Conservation (phyloP, 2,797 vertebrate genomes). For the Hippoglossus hippoglossus region DNA sequence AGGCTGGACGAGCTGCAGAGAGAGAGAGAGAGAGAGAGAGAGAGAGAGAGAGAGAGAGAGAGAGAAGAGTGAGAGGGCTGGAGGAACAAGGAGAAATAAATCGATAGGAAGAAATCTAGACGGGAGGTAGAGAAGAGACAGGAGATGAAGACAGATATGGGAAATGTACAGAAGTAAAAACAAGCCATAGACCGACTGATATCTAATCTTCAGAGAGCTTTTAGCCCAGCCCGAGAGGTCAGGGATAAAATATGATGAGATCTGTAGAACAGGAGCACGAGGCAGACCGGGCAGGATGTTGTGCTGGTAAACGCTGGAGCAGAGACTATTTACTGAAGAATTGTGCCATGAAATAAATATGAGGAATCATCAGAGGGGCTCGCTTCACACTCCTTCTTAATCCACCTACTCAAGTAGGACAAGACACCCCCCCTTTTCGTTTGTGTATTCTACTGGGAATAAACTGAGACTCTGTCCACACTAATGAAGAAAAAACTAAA, state of each 20-base stretch:
- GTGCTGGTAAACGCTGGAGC: constrained; percentile 51
- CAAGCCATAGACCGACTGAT: constrained; percentile 44
- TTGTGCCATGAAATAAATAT: constrained; percentile 75
- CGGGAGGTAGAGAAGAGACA: constrained; percentile 34
- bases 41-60: constrained; percentile 31
- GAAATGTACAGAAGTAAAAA: constrained; percentile 60
- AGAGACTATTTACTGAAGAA: constrained; percentile 69
- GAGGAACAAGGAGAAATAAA: constrained; percentile 58
- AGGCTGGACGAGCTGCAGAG: constrained; percentile 45
- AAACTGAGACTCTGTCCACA: constrained; percentile 28
- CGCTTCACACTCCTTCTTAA: constrained; percentile 65
- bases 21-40: constrained; percentile 36
- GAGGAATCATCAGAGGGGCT: constrained; percentile 65
- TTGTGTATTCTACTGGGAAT: constrained; percentile 35
- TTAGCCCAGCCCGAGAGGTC: constrained; percentile 59
- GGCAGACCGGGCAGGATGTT: constrained; percentile 28
- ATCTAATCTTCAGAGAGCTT: constrained; percentile 60
- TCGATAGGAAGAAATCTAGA: constrained; percentile 61
- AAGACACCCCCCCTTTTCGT: constrained; percentile 37
- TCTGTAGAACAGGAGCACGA: constrained; percentile 39
- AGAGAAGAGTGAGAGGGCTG: constrained; percentile 47
- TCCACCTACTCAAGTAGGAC: constrained; percentile 76
- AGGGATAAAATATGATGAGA: constrained; percentile 52
- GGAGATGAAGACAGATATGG: constrained; percentile 60
- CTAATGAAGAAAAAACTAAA: constrained; percentile 38